Conservation (phyloP, 2,113 vertebrate species). For the Oryzias woworae region DNA sequence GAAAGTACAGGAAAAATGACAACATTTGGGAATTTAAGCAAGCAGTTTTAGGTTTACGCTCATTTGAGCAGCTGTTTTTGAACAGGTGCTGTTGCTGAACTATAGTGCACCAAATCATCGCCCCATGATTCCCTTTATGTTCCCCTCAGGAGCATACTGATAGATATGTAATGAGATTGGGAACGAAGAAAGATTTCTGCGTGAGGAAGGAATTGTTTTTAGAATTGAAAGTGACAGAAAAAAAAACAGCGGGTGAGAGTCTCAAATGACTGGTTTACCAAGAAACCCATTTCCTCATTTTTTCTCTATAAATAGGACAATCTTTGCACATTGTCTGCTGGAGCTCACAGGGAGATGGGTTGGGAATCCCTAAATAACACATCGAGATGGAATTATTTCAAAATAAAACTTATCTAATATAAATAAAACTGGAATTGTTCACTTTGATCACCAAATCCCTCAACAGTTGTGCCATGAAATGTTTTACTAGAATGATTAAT, state of each 20-base stretch:
- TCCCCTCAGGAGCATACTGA: constrained; percentile 10
- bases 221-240: constrained; percentile 27
- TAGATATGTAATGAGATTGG: constrained; percentile 26
- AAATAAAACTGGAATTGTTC: neutral
- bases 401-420: neutral
- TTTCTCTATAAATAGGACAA: constrained; percentile 4
- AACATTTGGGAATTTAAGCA: neutral
- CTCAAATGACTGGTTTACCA: constrained; percentile 28
- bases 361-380: constrained; percentile 1
- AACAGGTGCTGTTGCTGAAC: constrained; percentile 11
- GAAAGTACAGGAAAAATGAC: neutral
- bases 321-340: constrained; percentile 10
- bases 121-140: constrained; percentile 14
- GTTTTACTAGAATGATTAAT: neutral
- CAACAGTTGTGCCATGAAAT: neutral
- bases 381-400: neutral
- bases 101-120: constrained; percentile 24
- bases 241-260: constrained; percentile 8
- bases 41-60: constrained; percentile 1
- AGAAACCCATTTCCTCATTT: constrained; percentile 36
- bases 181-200: constrained; percentile 11
- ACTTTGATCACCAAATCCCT: too few relatives aligned
- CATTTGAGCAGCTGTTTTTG: neutral
- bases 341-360: neutral
- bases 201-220: constrained; percentile 18